Evolutionary conservation across 2,888 invertebrate species (phyloP), one percentile per base, ranked within the genome.

Genomic region (Lithophane ornitopus): DNA sequence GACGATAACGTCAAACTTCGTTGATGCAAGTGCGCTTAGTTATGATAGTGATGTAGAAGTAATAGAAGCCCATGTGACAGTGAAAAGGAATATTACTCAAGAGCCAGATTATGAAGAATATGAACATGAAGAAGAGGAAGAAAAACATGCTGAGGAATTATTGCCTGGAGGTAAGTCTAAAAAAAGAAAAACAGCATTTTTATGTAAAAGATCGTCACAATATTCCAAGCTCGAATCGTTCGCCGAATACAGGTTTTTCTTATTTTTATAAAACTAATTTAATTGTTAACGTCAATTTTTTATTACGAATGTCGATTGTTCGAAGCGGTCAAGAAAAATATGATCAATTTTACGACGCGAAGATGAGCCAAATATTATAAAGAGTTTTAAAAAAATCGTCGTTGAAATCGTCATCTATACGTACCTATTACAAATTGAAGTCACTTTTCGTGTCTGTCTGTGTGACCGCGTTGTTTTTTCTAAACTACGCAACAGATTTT

Each of bases 11-110:
- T 16, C 68, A 28, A 68, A 68, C 2, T 67, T 67, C 8, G 68
- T 68, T 41, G 28, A 71, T 68, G 16, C 68, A 71, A 71, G 26
- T 67, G 41, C 68, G 7, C 16, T 54, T 8, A 28, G 7, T 16
- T 28, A 67, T 6, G 59, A 46, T 3, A 63, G 28, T 4, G 49
- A n/a, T 14, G n/a, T 65, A 19, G 11, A 58, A 72, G 26, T 46
- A 11, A 22, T 8, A n/a, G 16, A 12, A 26, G 14, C 49, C 1
- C 39, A 62, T 28, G 0, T 1, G 1, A 16, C 1, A 0, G n/a
- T 34, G 26, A 34, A 26, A 14, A 26, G 8, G 0, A 44, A 59
- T 39, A 12, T 28, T n/a, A 34, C 22, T 56, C 6, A 66, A 44
- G 19, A 3, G 4, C 9, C 3, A 46, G 46, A 26, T 22, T 2